Conservation (phyloP, 2,113 vertebrate genomes). For the Falcunculus frontatus region DNA sequence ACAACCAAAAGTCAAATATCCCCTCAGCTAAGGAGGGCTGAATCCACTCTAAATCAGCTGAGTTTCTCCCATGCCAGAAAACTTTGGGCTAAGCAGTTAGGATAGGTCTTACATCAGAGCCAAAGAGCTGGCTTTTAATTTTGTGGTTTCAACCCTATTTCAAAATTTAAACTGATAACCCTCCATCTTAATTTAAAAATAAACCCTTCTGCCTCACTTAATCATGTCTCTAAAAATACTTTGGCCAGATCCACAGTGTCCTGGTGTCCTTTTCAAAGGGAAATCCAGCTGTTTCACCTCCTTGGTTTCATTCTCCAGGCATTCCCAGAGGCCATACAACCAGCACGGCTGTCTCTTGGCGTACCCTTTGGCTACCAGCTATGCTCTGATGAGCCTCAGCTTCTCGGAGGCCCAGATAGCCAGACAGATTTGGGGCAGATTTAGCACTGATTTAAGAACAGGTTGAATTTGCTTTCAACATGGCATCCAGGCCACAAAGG, state of each 20-base stretch:
- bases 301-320: neutral
- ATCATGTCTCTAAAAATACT: neutral
- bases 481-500: neutral
- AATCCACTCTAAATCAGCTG: neutral
- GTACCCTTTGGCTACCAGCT: neutral
- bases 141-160: neutral
- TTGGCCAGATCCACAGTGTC: neutral
- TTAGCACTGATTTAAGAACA: neutral
- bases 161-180: neutral
- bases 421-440: neutral
- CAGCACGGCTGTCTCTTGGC: neutral
- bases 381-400: neutral
- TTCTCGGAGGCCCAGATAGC: neutral
- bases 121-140: neutral
- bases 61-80: neutral
- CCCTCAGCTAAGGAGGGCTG: neutral
- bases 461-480: neutral
- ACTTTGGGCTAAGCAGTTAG: neutral
- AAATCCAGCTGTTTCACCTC: neutral
- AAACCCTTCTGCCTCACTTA: neutral
- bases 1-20: neutral
- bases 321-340: too few relatives aligned
- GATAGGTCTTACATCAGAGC: neutral
- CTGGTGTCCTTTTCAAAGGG: neutral
- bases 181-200: neutral